Evolutionary conservation across 2,888 invertebrate genomes (phyloP).

Genomic region (Campoletis raptor): DNA sequence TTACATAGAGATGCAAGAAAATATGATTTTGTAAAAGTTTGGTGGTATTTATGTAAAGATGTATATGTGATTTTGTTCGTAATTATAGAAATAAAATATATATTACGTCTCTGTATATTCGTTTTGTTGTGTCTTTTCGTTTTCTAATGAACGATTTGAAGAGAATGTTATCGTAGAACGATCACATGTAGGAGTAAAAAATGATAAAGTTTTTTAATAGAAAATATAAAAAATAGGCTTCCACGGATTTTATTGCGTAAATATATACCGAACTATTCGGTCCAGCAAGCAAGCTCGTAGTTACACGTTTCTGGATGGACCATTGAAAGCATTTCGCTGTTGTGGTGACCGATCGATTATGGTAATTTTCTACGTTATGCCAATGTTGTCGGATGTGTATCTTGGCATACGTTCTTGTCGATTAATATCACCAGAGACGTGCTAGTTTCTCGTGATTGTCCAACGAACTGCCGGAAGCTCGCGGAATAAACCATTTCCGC

Average conservation of each 20-base stretch:
- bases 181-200: background rate
- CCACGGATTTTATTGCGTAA: background rate
- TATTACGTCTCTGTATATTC: background rate
- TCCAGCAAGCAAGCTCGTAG: background rate
- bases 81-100: background rate
- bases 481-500: constrained; percentile 56
- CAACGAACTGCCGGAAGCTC: constrained; percentile 70
- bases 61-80: background rate
- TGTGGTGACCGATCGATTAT: constrained; percentile 67
- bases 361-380: constrained; percentile 62
- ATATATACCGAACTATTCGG: background rate
- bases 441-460: constrained; percentile 42
- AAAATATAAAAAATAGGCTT: background rate
- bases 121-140: background rate
- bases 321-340: constrained; percentile 70
- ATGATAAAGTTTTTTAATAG: background rate
- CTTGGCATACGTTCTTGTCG: constrained; percentile 15
- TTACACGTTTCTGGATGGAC: constrained; percentile 10
- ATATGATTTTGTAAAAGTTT: background rate
- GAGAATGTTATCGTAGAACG: background rate
- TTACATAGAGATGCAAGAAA: background rate
- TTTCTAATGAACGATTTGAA: background rate
- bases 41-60: background rate
- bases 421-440: constrained; percentile 21
- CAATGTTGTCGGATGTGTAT: constrained; percentile 15